These are phyloP conservation scores for Lasius platythorax DNA, from an alignment of 2,888 invertebrate genomes.

Conservation along the genomic window DNA sequence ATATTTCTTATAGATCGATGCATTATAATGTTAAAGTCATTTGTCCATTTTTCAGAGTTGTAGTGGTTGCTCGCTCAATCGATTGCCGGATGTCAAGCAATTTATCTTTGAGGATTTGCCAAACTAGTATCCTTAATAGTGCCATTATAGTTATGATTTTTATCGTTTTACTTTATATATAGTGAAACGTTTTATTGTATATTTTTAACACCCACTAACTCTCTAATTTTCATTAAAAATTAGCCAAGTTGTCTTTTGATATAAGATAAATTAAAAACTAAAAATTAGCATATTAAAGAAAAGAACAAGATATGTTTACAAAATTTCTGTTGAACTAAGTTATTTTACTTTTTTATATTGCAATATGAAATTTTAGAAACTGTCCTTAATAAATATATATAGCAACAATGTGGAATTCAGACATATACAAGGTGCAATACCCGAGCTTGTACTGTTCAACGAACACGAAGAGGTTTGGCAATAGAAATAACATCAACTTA, in stretches of 20 bases:
- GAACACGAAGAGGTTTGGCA: conserved; percentile 86
- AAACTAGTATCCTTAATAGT: conserved; percentile 87
- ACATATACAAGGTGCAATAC: conserved; percentile 89
- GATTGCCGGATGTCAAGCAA: conserved; percentile 89
- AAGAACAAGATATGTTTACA: not conserved
- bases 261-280: not conserved
- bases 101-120: conserved; percentile 91
- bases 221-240: not conserved
- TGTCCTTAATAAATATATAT: conserved; percentile 59
- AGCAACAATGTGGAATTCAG: conserved; percentile 87
- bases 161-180: not conserved
- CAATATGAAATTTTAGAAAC: not conserved
- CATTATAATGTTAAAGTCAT: not conserved
- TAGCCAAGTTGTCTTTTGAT: not conserved
- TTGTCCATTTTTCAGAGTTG: conserved; percentile 88
- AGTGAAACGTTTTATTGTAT: not conserved
- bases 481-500: not conserved
- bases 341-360: not conserved
- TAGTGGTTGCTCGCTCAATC: conserved; percentile 90
- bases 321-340: not conserved
- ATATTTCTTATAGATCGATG: not conserved
- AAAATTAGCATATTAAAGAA: not conserved
- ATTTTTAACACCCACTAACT: not conserved
- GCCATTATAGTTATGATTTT: not conserved
- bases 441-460: conserved; percentile 89